A percentile compares a stretch with the other conserved stretches of the same genome.
phyloP scores from a whole-genome alignment of 2,888 invertebrate species.

The Dicranocentrus wangi region DNA sequence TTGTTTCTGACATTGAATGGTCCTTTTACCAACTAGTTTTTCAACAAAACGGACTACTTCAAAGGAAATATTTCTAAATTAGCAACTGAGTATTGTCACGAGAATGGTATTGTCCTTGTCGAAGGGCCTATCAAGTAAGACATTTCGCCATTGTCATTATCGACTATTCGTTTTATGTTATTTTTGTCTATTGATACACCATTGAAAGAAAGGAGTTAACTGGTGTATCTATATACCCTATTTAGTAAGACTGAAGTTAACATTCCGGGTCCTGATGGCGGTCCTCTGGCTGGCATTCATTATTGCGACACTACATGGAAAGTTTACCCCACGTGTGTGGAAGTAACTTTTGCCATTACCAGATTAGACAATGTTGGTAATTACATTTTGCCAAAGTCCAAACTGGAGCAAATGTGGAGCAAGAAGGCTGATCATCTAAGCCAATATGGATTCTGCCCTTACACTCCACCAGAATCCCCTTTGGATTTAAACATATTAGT shows the following conservation, averaged over 20 bases:
- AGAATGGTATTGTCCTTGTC: constrained; percentile 4
- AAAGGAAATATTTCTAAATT: constrained; percentile 36
- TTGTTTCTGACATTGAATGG: too few species aligned
- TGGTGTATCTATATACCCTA: too few species aligned
- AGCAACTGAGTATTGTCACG: constrained; percentile 50
- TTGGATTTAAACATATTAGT: constrained; percentile 37
- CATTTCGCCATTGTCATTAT: too few species aligned
- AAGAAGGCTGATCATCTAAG: neutral
- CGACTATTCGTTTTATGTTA: too few species aligned
- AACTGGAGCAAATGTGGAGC: constrained; percentile 61
- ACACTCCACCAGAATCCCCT: constrained; percentile 11
- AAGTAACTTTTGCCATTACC: constrained; percentile 60
- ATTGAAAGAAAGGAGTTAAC: too few species aligned
- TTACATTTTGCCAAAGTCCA: constrained; percentile 28
- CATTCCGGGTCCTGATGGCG: constrained; percentile 47
- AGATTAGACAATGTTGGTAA: constrained; percentile 12
- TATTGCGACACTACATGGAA: constrained; percentile 58
- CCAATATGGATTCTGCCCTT: constrained; percentile 56
- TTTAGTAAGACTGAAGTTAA: constrained; percentile 37
- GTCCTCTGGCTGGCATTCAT: constrained; percentile 47
- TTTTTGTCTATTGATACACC: too few species aligned
- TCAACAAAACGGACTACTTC: constrained; percentile 16
- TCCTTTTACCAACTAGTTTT: too few species aligned
- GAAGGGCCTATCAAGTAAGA: constrained; percentile 34
- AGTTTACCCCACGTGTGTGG: constrained; percentile 52